Conservation (phyloP, 2,113 vertebrate species). For the Centropristis striata region DNA sequence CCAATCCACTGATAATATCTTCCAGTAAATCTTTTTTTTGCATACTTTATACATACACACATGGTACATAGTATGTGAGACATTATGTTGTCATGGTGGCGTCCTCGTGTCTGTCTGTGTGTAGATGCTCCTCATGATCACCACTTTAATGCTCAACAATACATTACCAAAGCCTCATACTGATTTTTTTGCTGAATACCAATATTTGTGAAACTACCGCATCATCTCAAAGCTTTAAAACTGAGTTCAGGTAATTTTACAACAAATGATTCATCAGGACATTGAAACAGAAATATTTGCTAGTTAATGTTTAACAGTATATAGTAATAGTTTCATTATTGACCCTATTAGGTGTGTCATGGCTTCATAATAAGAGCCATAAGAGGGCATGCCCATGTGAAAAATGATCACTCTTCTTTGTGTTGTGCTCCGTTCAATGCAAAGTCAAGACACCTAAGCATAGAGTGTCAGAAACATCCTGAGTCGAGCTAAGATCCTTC, state of each 20-base stretch:
- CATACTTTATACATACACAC: background rate
- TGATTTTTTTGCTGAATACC: background rate
- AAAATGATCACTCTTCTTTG: slow-evolving; percentile 18
- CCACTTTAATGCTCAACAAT: background rate
- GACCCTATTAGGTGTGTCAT: slow-evolving; percentile 13
- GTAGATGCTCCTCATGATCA: background rate
- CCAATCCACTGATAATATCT: slow-evolving; percentile 31
- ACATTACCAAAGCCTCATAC: background rate
- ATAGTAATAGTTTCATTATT: slow-evolving; percentile 9
- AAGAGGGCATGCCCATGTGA: background rate
- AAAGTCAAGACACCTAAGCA: background rate
- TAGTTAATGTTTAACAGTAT: slow-evolving; percentile 18
- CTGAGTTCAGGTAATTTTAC: slow-evolving; percentile 1
- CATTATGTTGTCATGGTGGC: slow-evolving; percentile 50
- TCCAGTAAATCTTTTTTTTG: background rate
- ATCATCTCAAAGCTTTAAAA: background rate
- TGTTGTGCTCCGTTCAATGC: background rate
- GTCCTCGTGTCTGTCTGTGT: slow-evolving; percentile 26
- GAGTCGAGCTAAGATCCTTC: background rate
- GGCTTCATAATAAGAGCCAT: slow-evolving; percentile 11
- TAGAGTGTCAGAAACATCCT: background rate
- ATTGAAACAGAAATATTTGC: slow-evolving; percentile 12
- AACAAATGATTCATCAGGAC: background rate
- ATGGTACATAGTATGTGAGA: slow-evolving; percentile 19
- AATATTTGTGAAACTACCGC: background rate